phyloP scores from a whole-genome alignment of 2,113 vertebrate genomes.

The Cyanocitta stelleri region DNA sequence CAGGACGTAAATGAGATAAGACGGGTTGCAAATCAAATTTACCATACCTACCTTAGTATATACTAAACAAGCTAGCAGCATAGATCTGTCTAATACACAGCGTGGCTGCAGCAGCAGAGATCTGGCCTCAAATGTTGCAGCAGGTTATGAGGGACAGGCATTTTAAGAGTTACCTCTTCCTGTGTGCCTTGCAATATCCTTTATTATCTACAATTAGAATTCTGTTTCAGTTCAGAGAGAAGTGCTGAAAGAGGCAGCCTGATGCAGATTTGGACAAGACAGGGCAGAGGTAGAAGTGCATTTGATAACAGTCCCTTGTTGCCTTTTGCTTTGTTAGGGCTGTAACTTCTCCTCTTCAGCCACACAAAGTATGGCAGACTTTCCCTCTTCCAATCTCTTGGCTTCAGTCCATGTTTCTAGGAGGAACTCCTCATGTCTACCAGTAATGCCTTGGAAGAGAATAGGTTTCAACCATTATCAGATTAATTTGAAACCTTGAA shows the following conservation, averaged over 20 bases:
- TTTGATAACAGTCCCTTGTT: neutral
- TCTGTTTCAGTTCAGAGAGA: neutral
- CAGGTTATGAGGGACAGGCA: neutral
- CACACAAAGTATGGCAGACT: neutral
- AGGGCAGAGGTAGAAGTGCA: neutral
- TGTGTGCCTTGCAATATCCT: neutral
- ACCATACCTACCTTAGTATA: neutral
- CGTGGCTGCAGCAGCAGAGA: neutral
- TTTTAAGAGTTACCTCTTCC: neutral
- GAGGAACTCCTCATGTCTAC: neutral
- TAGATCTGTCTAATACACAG: neutral
- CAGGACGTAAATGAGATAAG: neutral
- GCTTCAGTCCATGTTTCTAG: neutral
- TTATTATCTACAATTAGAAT: neutral
- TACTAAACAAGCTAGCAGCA: neutral
- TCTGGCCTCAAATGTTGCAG: neutral
- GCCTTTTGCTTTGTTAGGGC: neutral
- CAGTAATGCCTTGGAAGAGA: neutral
- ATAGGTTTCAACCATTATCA: neutral
- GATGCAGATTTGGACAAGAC: neutral
- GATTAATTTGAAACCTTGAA: neutral
- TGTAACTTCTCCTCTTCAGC: neutral
- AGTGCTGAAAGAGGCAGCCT: neutral
- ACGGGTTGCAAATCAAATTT: slow-evolving; percentile 40
- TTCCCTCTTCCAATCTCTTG: neutral